A percentile compares a stretch with the other conserved stretches of the same genome.
phyloP scores from a whole-genome alignment of 2,797 vertebrate species.

The Peromyscus melanophrys region DNA sequence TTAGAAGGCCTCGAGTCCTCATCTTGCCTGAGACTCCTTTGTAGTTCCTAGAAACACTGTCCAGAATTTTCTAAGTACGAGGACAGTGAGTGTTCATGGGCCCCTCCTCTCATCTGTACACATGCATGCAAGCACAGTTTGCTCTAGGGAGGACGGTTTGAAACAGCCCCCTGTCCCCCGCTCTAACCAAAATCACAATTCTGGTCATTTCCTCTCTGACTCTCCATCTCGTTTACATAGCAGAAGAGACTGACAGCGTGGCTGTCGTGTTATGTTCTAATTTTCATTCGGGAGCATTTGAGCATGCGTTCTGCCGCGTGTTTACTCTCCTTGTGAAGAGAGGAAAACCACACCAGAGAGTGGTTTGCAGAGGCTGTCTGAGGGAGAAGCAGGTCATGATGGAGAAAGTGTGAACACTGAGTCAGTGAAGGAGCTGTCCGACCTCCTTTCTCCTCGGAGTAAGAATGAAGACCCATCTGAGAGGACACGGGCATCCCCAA shows the following conservation, averaged over 20 bases:
- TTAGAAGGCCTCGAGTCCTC: neutral
- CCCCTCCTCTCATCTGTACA: neutral
- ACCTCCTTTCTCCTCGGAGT: neutral
- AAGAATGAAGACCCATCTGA: accelerated
- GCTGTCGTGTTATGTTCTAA: neutral
- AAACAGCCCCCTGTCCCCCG: neutral
- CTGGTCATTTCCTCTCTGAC: neutral
- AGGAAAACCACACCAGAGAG: conserved; percentile 14
- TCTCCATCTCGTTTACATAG: neutral
- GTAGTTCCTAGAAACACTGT: neutral
- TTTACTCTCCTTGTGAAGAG: conserved; percentile 35
- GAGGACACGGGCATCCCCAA: neutral
- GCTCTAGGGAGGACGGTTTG: neutral
- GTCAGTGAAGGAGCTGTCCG: conserved; percentile 58
- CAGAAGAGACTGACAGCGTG: neutral
- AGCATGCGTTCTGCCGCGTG: neutral
- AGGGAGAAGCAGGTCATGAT: neutral
- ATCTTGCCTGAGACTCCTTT: neutral
- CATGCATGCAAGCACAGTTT: neutral
- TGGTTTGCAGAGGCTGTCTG: neutral
- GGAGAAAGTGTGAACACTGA: accelerated
- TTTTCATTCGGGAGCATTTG: neutral
- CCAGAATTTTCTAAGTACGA: neutral
- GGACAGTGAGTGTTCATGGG: accelerated
- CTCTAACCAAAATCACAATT: neutral